A percentile compares a stretch with the other conserved stretches of the same genome.
These are phyloP conservation scores for Buphagus erythrorhynchus DNA, from an alignment of 2,797 vertebrate genomes.

Conservation along the genomic window DNA sequence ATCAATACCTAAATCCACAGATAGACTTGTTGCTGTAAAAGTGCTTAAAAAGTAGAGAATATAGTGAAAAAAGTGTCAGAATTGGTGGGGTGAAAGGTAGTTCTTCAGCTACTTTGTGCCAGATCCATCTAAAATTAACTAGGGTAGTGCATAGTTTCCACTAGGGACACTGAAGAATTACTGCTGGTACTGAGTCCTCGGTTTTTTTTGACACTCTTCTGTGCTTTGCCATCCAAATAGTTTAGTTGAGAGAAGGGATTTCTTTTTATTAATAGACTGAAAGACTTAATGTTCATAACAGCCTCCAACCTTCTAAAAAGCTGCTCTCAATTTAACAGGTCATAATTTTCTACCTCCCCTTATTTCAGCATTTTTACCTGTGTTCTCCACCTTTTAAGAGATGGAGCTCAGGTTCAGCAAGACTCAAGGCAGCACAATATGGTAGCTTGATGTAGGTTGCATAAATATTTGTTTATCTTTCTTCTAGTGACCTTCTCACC, in stretches of 20 bases:
- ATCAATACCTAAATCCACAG: neutral
- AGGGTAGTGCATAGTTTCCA: neutral
- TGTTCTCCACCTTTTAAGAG: neutral
- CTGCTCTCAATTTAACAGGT: neutral
- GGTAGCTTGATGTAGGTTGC: neutral
- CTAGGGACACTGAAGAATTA: neutral
- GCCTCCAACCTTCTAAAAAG: neutral
- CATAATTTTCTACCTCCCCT: neutral
- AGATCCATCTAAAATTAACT: neutral
- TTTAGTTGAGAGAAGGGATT: neutral
- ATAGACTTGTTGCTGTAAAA: neutral
- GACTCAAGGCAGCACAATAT: neutral
- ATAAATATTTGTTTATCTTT: neutral
- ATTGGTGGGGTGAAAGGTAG: neutral
- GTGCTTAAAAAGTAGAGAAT: neutral
- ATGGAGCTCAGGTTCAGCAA: neutral
- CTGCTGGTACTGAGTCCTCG: neutral
- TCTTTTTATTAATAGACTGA: neutral
- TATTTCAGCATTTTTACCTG: neutral
- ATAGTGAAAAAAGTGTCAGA: neutral
- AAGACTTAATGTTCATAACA: neutral
- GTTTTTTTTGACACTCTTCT: neutral
- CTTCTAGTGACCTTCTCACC: neutral
- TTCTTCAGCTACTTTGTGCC: neutral
- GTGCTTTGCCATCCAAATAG: neutral